Base-by-base conservation (phyloP, 2,888 invertebrate species). In the Hypselothyrea guttata region DNA sequence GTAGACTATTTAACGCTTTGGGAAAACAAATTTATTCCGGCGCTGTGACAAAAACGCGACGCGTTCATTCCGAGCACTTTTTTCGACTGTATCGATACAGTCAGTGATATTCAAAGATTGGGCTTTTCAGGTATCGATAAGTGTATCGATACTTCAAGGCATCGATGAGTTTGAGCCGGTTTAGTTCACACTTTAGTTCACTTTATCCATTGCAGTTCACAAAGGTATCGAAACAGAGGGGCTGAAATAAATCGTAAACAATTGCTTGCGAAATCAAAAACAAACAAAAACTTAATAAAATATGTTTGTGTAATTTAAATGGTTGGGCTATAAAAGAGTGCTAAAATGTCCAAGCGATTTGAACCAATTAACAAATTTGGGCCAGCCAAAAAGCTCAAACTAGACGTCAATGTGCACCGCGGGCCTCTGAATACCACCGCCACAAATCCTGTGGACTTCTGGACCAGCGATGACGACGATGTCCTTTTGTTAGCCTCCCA, bases 401-500 rank as follows among this genome's bases (percentile, higher is more conserved):
- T 89, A 12, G 88, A 89, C 34, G 75, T 88, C 7, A 77, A 73
- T 40, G 66, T 87, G 9, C 75, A 70, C 12, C 74, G 70, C 27
- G 72, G 70, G 0, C 72, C 71, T 3, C 48, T 63, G 4, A 33
- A 13, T 5, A 22, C 22, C n/a, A n/a, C n/a, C 18, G 2, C 31
- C 1, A 2, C 41, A 7, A 71, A 37, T 34, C 57, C 40, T 12
- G 56, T 71, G 7, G 83, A 86, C 31, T 84, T 88, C 8, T 89
- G 89, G 88, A 88, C 78, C 38, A 88, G 87, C 47, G 89, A 89
- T n/a, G 89, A 89, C 44, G 89, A 89, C 44, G 89, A 89, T 54
- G 86, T 86, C 5, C 86, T 89, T 11, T 55, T 89, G 11, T 53
- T 89, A 62, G 89, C 89, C 34, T 88, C 89, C 0, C 89, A 89